Conservation (phyloP, 2,888 invertebrate species). For the Poecilus cupreus region DNA sequence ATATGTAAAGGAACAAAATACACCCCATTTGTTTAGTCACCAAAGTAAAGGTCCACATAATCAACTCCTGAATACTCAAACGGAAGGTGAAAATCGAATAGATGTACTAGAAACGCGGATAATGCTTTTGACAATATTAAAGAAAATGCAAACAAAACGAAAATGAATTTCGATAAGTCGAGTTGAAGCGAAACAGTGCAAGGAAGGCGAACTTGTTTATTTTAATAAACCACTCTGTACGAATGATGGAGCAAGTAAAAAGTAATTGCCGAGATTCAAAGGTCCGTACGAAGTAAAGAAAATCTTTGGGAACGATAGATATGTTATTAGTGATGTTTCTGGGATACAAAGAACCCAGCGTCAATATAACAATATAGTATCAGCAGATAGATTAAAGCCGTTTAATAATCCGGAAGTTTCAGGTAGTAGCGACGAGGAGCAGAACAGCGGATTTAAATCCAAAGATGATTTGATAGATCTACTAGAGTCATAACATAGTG, state of each 20-base stretch:
- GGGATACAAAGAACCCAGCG: too few species aligned
- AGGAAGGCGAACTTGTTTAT: too few species aligned
- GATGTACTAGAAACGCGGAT: not conserved
- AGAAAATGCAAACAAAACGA: too few species aligned
- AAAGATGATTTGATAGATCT: not conserved
- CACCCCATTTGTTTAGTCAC: not conserved
- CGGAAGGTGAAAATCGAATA: too few species aligned
- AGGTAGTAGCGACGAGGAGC: conserved; percentile 4
- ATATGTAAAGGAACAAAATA: not conserved
- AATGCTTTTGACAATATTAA: too few species aligned
- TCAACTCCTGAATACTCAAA: not conserved
- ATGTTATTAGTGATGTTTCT: too few species aligned
- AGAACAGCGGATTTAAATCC: conserved; percentile 1
- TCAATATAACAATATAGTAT: too few species aligned
- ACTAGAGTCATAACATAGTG: not conserved
- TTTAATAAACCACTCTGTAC: too few species aligned
- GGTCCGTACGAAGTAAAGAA: not conserved
- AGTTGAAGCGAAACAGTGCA: too few species aligned
- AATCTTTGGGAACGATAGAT: too few species aligned
- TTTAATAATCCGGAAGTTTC: not conserved
- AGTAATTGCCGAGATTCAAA: not conserved
- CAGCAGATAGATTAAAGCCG: not conserved
- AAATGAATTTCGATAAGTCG: too few species aligned
- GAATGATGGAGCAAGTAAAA: too few species aligned
- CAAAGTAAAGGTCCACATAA: not conserved